phyloP scores from a whole-genome alignment of 2,797 vertebrate genomes.

The Sitta carolinensis region DNA sequence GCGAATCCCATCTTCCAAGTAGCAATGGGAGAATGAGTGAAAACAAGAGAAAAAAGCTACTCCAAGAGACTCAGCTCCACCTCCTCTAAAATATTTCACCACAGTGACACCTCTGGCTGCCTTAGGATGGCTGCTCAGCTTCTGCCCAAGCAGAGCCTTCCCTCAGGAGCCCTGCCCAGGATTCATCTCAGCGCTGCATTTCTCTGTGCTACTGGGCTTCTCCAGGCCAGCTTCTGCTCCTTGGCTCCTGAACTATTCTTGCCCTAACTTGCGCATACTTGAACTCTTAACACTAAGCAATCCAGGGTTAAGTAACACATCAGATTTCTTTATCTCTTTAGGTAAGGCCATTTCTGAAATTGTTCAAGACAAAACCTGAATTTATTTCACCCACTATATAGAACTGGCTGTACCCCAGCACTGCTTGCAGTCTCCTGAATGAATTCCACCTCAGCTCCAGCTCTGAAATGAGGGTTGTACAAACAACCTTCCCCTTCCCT shows the following conservation, averaged over 20 bases:
- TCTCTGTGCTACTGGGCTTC: background rate
- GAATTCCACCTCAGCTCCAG: background rate
- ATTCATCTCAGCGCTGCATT: background rate
- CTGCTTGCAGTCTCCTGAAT: background rate
- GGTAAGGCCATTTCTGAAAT: background rate
- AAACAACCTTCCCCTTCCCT: background rate
- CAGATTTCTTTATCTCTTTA: background rate
- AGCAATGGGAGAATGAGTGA: background rate
- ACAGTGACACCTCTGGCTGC: background rate
- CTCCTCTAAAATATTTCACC: background rate
- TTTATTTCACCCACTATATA: background rate
- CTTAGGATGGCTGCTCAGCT: background rate
- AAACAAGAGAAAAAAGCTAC: background rate
- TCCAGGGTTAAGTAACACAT: background rate
- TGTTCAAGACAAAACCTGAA: background rate
- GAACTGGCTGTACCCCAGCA: background rate
- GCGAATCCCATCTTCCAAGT: background rate
- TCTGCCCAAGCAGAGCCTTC: background rate
- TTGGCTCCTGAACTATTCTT: background rate
- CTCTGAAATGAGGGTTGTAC: background rate
- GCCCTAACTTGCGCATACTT: background rate
- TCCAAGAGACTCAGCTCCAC: background rate
- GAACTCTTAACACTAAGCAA: background rate
- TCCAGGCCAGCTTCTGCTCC: background rate
- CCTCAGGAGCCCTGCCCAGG: background rate